Conservation (phyloP, 2,113 vertebrate species). For the Melanerpes aurifrons region DNA sequence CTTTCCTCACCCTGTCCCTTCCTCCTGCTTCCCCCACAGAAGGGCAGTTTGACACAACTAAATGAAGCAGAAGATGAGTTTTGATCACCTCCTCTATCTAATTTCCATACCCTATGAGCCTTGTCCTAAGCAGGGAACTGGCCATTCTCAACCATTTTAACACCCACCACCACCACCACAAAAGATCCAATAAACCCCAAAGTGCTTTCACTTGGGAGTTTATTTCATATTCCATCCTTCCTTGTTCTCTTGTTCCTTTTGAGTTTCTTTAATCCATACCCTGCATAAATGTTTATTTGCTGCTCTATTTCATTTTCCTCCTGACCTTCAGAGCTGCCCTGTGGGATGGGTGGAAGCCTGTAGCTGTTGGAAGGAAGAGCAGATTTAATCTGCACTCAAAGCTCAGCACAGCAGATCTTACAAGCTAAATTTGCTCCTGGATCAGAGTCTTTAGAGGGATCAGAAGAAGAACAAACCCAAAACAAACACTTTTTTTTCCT, state of each 20-base stretch:
- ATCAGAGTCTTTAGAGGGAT: not conserved
- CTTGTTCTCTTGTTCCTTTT: not conserved
- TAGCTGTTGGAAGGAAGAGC: not conserved
- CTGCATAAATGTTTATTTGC: not conserved
- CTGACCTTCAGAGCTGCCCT: not conserved
- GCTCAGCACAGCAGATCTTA: not conserved
- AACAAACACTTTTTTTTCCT: not conserved
- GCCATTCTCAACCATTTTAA: not conserved
- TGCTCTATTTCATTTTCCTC: not conserved
- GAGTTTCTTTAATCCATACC: not conserved
- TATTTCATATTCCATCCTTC: not conserved
- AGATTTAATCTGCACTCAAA: not conserved
- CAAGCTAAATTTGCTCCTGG: not conserved
- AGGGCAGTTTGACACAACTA: accelerated
- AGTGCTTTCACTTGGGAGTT: not conserved
- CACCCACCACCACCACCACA: too few species aligned
- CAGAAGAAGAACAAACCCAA: not conserved
- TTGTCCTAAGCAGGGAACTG: not conserved
- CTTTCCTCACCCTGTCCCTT: not conserved
- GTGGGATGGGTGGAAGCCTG: not conserved
- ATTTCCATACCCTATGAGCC: not conserved
- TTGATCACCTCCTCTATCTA: not conserved
- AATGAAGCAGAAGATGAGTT: not conserved
- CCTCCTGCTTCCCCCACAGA: accelerated
- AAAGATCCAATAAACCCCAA: not conserved